These are phyloP conservation scores for Pelobates cultripes DNA, from an alignment of 2,797 vertebrate species.

Conservation along the genomic window DNA sequence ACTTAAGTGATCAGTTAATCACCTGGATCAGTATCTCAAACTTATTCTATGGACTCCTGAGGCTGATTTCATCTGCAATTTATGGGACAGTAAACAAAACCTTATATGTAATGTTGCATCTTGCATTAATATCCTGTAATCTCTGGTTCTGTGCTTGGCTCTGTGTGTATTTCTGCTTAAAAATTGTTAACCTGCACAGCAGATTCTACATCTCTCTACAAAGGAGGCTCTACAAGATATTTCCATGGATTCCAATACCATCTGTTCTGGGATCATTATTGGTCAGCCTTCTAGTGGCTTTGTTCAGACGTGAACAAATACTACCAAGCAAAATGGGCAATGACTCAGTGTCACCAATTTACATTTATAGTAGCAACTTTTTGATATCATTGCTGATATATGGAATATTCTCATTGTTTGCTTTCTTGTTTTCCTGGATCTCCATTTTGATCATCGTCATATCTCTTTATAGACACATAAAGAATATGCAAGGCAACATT, in stretches of 20 bases:
- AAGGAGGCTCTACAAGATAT: not conserved
- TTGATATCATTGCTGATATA: too few species aligned
- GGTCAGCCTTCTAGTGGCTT: not conserved
- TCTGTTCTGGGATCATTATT: not conserved
- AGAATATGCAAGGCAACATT: not conserved
- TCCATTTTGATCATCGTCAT: not conserved
- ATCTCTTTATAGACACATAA: conserved; percentile 29
- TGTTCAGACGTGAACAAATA: not conserved
- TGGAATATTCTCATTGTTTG: not conserved
- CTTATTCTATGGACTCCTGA: not conserved
- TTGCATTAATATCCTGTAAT: not conserved
- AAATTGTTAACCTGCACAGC: not conserved
- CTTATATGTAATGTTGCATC: not conserved
- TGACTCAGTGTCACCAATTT: too few species aligned
- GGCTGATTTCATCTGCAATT: not conserved
- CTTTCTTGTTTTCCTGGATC: not conserved
- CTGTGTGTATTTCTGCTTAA: conserved; percentile 4
- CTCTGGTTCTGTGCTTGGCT: not conserved
- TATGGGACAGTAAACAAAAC: too few species aligned
- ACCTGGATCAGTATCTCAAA: not conserved
- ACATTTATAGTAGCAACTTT: not conserved
- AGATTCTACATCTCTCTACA: conserved; percentile 5
- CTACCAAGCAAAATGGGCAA: too few species aligned
- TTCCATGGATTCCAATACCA: not conserved
- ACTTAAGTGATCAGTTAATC: not conserved